Evolutionary conservation across 1,140 invertebrate species (phyloP).

Genomic region (Littorina saxatilis): DNA sequence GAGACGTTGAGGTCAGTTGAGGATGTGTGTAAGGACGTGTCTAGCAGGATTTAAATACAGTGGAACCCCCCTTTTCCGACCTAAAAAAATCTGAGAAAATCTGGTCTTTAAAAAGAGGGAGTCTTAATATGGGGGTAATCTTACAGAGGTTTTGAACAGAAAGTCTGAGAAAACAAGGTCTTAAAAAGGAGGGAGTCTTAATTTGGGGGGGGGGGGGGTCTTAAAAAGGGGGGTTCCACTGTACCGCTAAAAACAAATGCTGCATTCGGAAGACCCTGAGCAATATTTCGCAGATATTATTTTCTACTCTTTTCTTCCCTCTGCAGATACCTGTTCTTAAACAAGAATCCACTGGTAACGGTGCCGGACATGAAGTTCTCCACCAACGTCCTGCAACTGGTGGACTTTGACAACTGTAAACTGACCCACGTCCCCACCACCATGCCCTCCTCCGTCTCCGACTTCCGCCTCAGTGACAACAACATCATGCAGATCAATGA

Average conservation of each 20-base stretch:
- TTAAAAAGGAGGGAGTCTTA: too few species aligned
- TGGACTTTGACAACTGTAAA: constrained; percentile 88
- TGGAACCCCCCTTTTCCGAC: neutral
- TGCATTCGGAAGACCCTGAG: too few species aligned
- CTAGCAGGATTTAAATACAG: too few species aligned
- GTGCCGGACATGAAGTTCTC: constrained; percentile 84
- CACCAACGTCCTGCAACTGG: constrained; percentile 77
- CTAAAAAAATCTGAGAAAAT: too few species aligned
- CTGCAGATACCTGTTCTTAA: constrained; percentile 85
- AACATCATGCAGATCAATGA: constrained; percentile 77
- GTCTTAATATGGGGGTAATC: too few species aligned
- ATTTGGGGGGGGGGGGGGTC: too few species aligned
- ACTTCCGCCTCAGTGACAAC: constrained; percentile 87
- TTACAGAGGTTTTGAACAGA: too few species aligned
- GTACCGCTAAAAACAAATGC: too few species aligned
- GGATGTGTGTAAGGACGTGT: neutral
- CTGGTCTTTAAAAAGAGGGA: too few species aligned
- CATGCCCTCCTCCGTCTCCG: constrained; percentile 88
- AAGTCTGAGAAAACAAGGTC: too few species aligned
- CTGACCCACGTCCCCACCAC: constrained; percentile 88
- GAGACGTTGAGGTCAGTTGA: constrained; percentile 80
- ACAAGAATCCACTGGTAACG: constrained; percentile 85
- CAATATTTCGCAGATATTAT: too few species aligned
- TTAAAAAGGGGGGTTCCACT: too few species aligned
- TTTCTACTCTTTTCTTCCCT: neutral